Conservation (phyloP, 2,113 vertebrate species). For the Cepphus grylle region DNA sequence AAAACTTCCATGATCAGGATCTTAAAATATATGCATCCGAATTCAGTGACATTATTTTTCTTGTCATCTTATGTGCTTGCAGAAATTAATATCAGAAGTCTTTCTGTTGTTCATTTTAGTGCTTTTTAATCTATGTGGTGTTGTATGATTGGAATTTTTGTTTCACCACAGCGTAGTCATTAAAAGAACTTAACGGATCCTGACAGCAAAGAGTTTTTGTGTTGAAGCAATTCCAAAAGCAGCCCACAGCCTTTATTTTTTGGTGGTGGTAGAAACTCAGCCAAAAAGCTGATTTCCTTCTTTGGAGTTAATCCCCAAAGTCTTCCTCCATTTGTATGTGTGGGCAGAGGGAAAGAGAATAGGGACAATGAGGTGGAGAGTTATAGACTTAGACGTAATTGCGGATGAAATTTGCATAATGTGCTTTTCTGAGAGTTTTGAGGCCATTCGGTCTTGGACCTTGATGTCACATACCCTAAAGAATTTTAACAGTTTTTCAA, state of each 20-base stretch:
- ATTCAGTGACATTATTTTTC: not conserved
- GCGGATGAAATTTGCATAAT: not conserved
- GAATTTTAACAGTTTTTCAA: not conserved
- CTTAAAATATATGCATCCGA: not conserved
- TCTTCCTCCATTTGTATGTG: not conserved
- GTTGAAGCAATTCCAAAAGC: constrained; percentile 35
- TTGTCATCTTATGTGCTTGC: not conserved
- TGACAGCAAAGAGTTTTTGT: constrained; percentile 7
- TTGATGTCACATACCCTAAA: not conserved
- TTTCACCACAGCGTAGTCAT: not conserved
- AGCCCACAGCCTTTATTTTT: constrained; percentile 23
- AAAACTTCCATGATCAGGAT: not conserved
- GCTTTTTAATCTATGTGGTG: not conserved
- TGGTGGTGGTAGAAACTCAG: not conserved
- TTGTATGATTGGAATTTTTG: not conserved
- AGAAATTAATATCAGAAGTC: not conserved
- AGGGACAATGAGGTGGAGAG: not conserved
- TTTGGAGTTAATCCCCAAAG: not conserved
- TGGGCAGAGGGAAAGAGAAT: not conserved
- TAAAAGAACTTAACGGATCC: not conserved
- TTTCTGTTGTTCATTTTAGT: not conserved
- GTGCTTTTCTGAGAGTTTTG: not conserved
- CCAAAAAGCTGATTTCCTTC: not conserved
- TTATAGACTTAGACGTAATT: not conserved
- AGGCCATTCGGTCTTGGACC: not conserved